A percentile compares a stretch with the other conserved stretches of the same genome.
phyloP scores from a whole-genome alignment of 2,888 invertebrate genomes.

The Athripsodes cinereus region DNA sequence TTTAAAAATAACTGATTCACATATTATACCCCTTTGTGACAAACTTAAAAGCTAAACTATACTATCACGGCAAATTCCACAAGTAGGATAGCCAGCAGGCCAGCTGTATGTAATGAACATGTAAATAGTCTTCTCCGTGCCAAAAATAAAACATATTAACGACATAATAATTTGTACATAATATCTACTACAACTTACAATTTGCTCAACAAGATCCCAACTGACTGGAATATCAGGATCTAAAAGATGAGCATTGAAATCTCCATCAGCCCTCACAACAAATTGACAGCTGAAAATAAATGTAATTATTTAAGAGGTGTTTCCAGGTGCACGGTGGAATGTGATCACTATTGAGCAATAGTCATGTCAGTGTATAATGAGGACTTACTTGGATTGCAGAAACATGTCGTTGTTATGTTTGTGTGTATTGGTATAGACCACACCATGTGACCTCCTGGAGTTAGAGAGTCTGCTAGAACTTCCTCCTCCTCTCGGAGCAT shows the following conservation, averaged over 20 bases:
- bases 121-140: too few species aligned
- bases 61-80: too few species aligned
- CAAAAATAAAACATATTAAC: too few species aligned
- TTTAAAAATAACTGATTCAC: too few species aligned
- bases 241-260: constrained; percentile 69
- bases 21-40: too few species aligned
- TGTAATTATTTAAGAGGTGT: constrained; percentile 11
- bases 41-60: too few species aligned
- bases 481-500: constrained; percentile 56
- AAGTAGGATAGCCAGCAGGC: too few species aligned
- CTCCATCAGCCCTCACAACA: constrained; percentile 76
- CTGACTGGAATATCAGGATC: constrained; percentile 87
- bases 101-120: too few species aligned
- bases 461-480: constrained; percentile 31
- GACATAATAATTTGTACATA: background rate
- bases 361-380: too few species aligned
- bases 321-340: too few species aligned
- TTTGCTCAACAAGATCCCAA: constrained; percentile 90
- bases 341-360: too few species aligned
- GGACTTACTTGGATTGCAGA: constrained; percentile 90
- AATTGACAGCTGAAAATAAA: constrained; percentile 85
- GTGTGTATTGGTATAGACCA: constrained; percentile 42
- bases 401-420: constrained; percentile 92
- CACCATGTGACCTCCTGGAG: constrained; percentile 30
- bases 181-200: constrained; percentile 62